phyloP scores from a whole-genome alignment of 2,113 vertebrate species.

The Tricholaema leucomelas region DNA sequence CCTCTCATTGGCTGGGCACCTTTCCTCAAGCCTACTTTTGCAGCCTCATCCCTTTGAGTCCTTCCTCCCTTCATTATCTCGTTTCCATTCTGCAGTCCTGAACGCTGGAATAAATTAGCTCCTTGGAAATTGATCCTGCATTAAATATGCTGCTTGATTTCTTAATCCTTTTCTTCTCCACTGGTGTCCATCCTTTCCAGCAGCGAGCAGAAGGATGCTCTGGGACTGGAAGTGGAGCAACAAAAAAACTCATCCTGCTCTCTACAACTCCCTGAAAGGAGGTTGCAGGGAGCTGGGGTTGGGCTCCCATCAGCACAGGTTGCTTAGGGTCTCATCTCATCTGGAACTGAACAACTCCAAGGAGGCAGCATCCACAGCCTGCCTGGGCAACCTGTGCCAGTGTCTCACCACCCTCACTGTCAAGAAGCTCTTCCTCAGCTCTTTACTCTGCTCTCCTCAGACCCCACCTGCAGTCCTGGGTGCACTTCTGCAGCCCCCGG shows the following conservation, averaged over 20 bases:
- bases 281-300: too few species aligned
- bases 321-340: too few species aligned
- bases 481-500: too few species aligned
- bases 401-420: too few species aligned
- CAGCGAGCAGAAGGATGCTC: background rate
- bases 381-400: too few species aligned
- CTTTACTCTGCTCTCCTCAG: too few species aligned
- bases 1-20: background rate
- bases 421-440: too few species aligned
- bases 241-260: background rate
- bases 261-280: too few species aligned
- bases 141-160: conserved; percentile 17
- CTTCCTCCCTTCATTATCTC: conserved; percentile 8
- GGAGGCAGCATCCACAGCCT: too few species aligned
- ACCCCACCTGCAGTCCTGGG: too few species aligned
- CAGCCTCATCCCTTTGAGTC: background rate
- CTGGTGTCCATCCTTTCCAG: background rate
- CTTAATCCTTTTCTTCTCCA: background rate
- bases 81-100: background rate
- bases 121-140: background rate
- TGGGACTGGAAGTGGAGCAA: background rate
- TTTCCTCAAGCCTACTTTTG: background rate
- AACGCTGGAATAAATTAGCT: background rate
- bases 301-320: too few species aligned
- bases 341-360: too few species aligned